Conservation (phyloP, 2,113 vertebrate genomes). For the Aegotheles bennettii region DNA sequence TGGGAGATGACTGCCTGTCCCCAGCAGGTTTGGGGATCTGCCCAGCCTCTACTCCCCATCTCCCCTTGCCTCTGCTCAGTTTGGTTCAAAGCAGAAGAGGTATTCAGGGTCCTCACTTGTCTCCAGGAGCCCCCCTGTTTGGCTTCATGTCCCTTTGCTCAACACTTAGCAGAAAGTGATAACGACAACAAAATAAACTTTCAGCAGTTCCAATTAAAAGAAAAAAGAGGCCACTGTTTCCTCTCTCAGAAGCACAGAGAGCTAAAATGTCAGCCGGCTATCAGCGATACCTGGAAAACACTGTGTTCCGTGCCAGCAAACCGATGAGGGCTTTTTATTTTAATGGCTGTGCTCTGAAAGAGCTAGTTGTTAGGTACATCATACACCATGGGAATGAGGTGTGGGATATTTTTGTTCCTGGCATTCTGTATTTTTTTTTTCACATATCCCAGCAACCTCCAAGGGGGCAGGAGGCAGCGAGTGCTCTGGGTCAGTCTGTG, state of each 20-base stretch:
- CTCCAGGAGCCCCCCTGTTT: not conserved
- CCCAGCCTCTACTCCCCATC: not conserved
- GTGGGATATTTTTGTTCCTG: not conserved
- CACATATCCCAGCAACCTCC: not conserved
- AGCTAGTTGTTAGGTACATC: slow-evolving; percentile 10
- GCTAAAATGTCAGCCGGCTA: not conserved
- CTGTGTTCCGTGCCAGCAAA: not conserved
- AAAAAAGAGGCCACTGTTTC: slow-evolving; percentile 30
- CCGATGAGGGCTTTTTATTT: not conserved
- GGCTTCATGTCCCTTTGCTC: not conserved
- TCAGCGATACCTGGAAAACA: slow-evolving; percentile 25
- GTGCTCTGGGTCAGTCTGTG: not conserved
- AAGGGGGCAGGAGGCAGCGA: accelerated
- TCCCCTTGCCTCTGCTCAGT: not conserved
- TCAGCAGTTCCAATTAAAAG: not conserved
- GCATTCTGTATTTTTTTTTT: not conserved
- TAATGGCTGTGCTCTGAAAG: slow-evolving; percentile 8
- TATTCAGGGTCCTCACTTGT: not conserved
- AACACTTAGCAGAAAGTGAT: not conserved
- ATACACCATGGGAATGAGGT: slow-evolving; percentile 24
- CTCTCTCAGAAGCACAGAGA: not conserved
- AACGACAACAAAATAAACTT: slow-evolving; percentile 34
- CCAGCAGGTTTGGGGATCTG: not conserved
- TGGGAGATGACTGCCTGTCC: not conserved
- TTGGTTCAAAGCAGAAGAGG: not conserved